Evolutionary conservation across 2,888 invertebrate species (phyloP).

Genomic region (Crepidodera aurea): DNA sequence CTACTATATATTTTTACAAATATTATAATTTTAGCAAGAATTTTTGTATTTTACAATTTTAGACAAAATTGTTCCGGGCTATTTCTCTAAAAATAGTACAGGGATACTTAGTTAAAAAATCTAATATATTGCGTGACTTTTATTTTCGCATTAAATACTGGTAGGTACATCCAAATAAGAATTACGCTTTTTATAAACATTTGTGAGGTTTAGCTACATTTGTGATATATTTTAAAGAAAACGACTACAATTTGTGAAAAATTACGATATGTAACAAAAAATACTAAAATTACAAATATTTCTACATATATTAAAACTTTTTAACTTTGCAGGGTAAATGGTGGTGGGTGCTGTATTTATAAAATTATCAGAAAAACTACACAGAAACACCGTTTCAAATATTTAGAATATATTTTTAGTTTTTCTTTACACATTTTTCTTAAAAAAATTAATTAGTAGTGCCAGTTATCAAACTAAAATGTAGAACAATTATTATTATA

Average conservation of each 20-base stretch:
- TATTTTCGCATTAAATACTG: not conserved
- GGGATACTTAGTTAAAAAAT: too few species aligned
- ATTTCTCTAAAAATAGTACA: too few species aligned
- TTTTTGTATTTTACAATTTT: too few species aligned
- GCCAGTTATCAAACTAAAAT: too few species aligned
- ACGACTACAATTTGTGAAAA: not conserved
- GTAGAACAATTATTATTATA: too few species aligned
- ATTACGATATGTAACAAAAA: not conserved
- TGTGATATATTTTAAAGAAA: slow-evolving; percentile 21
- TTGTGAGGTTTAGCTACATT: slow-evolving; percentile 22
- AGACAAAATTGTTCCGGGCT: too few species aligned
- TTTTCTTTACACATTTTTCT: not conserved
- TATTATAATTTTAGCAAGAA: too few species aligned
- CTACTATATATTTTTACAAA: too few species aligned
- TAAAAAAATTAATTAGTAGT: slow-evolving; percentile 15
- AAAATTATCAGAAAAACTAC: not conserved
- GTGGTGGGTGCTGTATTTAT: slow-evolving; percentile 22
- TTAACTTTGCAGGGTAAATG: slow-evolving; percentile 18
- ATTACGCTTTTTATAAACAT: not conserved
- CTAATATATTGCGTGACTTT: too few species aligned
- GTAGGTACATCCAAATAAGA: not conserved
- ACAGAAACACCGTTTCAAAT: not conserved
- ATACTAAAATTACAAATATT: slow-evolving; percentile 10
- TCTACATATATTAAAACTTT: not conserved
- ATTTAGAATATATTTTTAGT: not conserved